Percentiles rank a stretch among this genome's conserved stretches.
Conservation (phyloP, 2,113 vertebrate genomes). For the Campylomormyrus numenius region DNA sequence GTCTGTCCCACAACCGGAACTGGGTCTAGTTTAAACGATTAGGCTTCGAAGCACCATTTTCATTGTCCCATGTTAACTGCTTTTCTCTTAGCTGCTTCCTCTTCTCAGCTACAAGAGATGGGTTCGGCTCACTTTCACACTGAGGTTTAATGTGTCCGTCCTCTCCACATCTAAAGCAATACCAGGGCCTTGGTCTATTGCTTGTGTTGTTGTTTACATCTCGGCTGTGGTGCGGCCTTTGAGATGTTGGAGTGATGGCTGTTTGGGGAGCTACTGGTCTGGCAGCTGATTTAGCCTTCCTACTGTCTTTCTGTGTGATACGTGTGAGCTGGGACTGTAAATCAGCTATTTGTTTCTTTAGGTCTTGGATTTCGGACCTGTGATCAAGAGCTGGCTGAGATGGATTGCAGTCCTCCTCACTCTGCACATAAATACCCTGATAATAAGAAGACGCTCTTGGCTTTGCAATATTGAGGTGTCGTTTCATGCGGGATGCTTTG, state of each 20-base stretch:
- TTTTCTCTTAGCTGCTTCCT: background rate
- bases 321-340: background rate
- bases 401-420: background rate
- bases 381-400: background rate
- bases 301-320: background rate
- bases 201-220: background rate
- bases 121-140: background rate
- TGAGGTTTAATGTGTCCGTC: background rate
- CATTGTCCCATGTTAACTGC: background rate
- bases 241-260: too few species aligned
- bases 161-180: conserved; percentile 3
- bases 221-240: background rate
- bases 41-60: background rate
- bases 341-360: conserved; percentile 14
- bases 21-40: too few species aligned
- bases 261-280: too few species aligned
- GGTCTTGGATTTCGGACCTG: background rate
- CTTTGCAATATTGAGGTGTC: conserved; percentile 8
- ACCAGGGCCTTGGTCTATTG: background rate
- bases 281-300: background rate
- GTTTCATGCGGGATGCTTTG: conserved; percentile 20
- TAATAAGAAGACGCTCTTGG: background rate
- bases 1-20: too few species aligned
- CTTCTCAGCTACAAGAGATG: background rate
- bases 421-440: background rate